Evolutionary conservation across 2,888 invertebrate genomes (phyloP).

Genomic region (Galeopsomyia nigrocyanea): DNA sequence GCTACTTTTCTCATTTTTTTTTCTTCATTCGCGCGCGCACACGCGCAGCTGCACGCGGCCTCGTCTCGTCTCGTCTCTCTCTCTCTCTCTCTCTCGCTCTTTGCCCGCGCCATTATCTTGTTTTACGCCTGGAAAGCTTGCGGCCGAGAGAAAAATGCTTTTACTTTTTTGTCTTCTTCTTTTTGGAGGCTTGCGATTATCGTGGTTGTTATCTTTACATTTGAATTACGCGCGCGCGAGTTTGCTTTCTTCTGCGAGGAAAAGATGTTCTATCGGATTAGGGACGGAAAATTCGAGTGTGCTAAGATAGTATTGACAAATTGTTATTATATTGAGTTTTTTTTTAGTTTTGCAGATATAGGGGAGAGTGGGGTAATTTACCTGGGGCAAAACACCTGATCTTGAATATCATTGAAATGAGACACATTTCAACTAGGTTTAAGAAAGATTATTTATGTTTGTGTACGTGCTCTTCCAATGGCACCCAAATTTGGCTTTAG

Average conservation of each 20-base stretch:
- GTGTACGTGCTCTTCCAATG: too few relatives aligned
- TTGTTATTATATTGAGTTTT: too few relatives aligned
- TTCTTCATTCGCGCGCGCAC: slow-evolving; percentile 44
- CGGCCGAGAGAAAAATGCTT: slow-evolving; percentile 45
- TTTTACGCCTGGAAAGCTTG: slow-evolving; percentile 66
- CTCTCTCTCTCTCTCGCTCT: slow-evolving; percentile 53
- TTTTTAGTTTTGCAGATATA: too few relatives aligned
- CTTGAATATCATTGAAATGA: too few relatives aligned
- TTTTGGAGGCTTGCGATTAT: background rate
- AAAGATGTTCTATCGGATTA: too few relatives aligned
- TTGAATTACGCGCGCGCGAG: background rate
- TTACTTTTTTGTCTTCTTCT: slow-evolving; percentile 4
- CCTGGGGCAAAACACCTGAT: too few relatives aligned
- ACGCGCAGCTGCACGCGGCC: slow-evolving; percentile 49
- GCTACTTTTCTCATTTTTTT: slow-evolving; percentile 54
- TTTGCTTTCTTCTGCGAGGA: background rate
- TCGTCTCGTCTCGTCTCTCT: slow-evolving; percentile 51
- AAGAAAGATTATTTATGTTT: too few relatives aligned
- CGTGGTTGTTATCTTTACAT: background rate
- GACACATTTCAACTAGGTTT: too few relatives aligned
- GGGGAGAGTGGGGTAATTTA: too few relatives aligned
- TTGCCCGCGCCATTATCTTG: slow-evolving; percentile 66
- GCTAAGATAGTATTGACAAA: too few relatives aligned
- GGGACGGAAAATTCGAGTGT: too few relatives aligned
- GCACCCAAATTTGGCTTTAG: too few relatives aligned